A percentile compares a stretch with the other conserved stretches of the same genome.
Conservation (phyloP, 2,888 invertebrate species). For the Apoda limacodes region DNA sequence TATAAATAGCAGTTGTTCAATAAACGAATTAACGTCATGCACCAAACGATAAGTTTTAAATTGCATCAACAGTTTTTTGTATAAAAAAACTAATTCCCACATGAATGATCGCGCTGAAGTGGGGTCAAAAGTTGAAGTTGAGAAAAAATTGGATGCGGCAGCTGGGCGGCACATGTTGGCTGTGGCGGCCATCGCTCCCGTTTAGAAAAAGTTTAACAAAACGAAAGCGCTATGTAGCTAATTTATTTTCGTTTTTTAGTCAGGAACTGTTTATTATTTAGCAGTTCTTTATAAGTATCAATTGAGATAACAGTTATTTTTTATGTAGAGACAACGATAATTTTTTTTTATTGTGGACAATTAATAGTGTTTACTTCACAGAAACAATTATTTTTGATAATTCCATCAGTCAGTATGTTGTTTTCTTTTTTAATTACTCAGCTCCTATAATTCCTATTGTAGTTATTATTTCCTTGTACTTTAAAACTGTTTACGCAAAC, state of each 20-base stretch:
- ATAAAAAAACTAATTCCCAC: conserved; percentile 55
- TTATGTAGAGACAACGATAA: neutral
- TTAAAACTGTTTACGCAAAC: too few species aligned
- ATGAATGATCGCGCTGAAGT: conserved; percentile 60
- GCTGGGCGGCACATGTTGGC: conserved; percentile 52
- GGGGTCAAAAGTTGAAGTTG: conserved; percentile 62
- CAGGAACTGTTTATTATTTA: too few species aligned
- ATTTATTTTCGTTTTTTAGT: conserved; percentile 29
- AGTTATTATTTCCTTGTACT: too few species aligned
- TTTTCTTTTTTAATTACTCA: too few species aligned
- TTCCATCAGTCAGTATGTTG: too few species aligned
- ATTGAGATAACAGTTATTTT: neutral
- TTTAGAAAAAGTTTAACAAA: conserved; percentile 41
- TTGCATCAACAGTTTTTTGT: conserved; percentile 33
- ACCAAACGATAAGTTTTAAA: conserved; percentile 33
- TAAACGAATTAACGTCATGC: conserved; percentile 33
- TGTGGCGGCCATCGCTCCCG: conserved; percentile 21
- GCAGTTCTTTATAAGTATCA: too few species aligned
- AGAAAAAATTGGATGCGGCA: conserved; percentile 59
- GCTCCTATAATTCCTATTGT: too few species aligned
- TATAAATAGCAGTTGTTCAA: too few species aligned
- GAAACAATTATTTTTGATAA: too few species aligned
- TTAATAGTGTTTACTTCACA: too few species aligned
- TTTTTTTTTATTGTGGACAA: too few species aligned
- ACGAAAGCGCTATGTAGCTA: conserved; percentile 28